Conservation (phyloP, 1,140 invertebrate genomes). For the Bombus confusus region DNA sequence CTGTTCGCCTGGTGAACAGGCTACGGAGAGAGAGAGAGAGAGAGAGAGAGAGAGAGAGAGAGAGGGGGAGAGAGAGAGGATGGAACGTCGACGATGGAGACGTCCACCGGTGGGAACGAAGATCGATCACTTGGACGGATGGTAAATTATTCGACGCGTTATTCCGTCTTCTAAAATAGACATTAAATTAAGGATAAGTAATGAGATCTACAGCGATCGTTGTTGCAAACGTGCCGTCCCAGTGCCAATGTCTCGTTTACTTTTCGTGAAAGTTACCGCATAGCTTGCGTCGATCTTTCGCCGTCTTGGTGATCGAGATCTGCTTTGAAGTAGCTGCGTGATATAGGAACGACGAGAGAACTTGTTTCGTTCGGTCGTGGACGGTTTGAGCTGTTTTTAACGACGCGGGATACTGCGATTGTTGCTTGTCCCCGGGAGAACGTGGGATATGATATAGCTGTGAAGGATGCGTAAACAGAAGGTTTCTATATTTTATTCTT, state of each 20-base stretch:
- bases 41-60: neutral
- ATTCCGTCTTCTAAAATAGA: conserved; percentile 54
- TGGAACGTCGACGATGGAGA: neutral
- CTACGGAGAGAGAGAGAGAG: too few relatives aligned
- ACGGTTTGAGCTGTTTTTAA: too few relatives aligned
- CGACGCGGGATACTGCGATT: neutral
- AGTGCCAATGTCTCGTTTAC: conserved; percentile 52
- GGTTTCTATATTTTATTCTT: conserved; percentile 41
- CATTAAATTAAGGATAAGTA: conserved; percentile 52
- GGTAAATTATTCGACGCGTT: conserved; percentile 33
- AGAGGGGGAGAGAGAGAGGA: neutral
- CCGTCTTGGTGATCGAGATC: conserved; percentile 5
- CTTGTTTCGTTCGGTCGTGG: too few relatives aligned
- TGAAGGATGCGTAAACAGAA: conserved; percentile 6
- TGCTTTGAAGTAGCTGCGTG: too few relatives aligned
- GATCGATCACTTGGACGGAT: conserved; percentile 21
- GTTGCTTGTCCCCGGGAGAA: neutral
- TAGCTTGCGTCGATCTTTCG: conserved; percentile 35
- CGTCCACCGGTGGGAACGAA: neutral
- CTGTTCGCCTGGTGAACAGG: neutral
- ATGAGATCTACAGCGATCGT: conserved; percentile 41
- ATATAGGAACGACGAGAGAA: too few relatives aligned
- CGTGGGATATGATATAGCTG: neutral
- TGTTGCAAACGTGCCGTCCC: conserved; percentile 52
- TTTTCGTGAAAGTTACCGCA: conserved; percentile 47